A percentile compares a stretch with the other conserved stretches of the same genome.
These are phyloP conservation scores for Erannis defoliaria DNA, from an alignment of 2,888 invertebrate species.

Conservation along the genomic window DNA sequence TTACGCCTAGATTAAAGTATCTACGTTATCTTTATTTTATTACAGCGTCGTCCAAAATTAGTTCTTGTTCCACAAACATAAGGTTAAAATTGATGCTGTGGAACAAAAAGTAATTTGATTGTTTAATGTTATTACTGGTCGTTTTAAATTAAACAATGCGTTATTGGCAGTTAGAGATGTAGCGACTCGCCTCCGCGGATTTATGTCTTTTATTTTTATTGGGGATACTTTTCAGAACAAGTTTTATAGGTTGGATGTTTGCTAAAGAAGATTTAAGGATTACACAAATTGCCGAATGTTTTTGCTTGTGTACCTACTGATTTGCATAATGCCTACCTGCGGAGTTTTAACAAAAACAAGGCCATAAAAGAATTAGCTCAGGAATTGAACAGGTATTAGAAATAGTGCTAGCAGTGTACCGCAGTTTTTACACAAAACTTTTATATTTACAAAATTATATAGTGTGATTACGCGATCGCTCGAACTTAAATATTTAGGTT, in stretches of 20 bases:
- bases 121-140: constrained; percentile 39
- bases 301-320: neutral
- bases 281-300: neutral
- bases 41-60: neutral
- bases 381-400: too few species aligned
- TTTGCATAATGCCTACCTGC: too few species aligned
- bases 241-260: neutral
- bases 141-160: constrained; percentile 35
- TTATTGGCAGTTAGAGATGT: constrained; percentile 27
- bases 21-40: constrained; percentile 10
- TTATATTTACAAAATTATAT: too few species aligned
- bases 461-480: too few species aligned
- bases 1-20: constrained; percentile 30
- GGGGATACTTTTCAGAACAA: neutral
- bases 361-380: too few species aligned
- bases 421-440: too few species aligned
- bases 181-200: constrained; percentile 15
- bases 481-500: too few species aligned
- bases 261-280: neutral
- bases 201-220: constrained; percentile 21
- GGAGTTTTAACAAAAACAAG: too few species aligned
- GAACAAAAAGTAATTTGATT: constrained; percentile 42
- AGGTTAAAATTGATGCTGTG: neutral
- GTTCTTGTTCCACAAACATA: neutral
- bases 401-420: too few species aligned